Conservation (phyloP, 2,888 invertebrate genomes). For the Camptogramma bilineatum region DNA sequence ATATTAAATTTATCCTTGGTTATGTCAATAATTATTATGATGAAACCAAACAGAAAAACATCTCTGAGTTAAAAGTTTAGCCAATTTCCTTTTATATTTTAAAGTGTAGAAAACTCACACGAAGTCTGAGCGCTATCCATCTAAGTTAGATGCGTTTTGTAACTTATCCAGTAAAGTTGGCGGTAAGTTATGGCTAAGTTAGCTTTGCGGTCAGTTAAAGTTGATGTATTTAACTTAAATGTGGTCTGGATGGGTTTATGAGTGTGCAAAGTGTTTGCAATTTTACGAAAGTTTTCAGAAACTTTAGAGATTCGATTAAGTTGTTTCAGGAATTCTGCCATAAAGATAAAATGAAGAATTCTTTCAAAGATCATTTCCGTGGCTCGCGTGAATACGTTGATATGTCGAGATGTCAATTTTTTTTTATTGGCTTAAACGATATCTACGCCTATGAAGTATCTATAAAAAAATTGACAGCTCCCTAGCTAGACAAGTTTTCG, state of each 20-base stretch:
- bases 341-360: too few species aligned
- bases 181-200: constrained; percentile 53
- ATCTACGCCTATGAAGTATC: too few species aligned
- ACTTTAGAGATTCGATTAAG: constrained; percentile 17
- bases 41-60: constrained; percentile 14
- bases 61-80: constrained; percentile 39
- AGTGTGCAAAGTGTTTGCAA: constrained; percentile 28
- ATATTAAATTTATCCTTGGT: too few species aligned
- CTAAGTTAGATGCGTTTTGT: constrained; percentile 68
- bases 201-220: constrained; percentile 65
- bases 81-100: constrained; percentile 36
- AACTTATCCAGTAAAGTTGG: constrained; percentile 56
- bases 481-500: too few species aligned
- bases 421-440: too few species aligned
- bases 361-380: too few species aligned
- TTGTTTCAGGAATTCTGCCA: constrained; percentile 12
- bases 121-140: constrained; percentile 66
- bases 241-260: constrained; percentile 60
- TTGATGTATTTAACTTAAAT: constrained; percentile 67
- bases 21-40: too few species aligned
- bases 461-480: too few species aligned
- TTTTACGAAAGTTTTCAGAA: constrained; percentile 26
- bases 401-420: too few species aligned
- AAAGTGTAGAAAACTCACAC: constrained; percentile 50
- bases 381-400: too few species aligned